Evolutionary conservation across 2,113 vertebrate species (phyloP), one percentile per base, ranked within the genome.

Genomic region (Mirounga angustirostris): DNA sequence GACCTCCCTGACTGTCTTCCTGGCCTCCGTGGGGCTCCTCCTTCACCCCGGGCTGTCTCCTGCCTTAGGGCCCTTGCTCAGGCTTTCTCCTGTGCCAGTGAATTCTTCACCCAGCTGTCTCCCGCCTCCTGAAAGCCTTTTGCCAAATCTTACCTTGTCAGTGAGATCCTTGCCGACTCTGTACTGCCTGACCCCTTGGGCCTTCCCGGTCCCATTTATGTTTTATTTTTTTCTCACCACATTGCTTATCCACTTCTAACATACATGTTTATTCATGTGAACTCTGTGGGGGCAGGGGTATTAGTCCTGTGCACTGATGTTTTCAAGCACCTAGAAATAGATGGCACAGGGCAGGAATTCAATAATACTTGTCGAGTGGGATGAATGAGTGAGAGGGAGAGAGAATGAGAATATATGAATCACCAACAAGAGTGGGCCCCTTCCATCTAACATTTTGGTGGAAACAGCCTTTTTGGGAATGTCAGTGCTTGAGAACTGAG

Each of bases 151-250:
- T 10, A 50, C 50, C 33, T 76, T 28, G 43, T 30, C 11, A 28
- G 50, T 88, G 82, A 83, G 71, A 22, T 54, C 63, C 22, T 73
- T 9, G 2, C 33, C 0, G 0, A 21, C 56, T 50, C 54, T 30
- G 0, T 18, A 5, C 61, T 50, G 46, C 56, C 28, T 7, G 3
- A 12, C 13, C 40, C 0, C 26, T 50, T 40, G 33, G 54, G 61
- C 12, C 4, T 86, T 73, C 22, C 40, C 13, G 30, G 12, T 52
- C 54, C n/a, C 33, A 7, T 36, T 46, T 56, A n/a, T 14, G 73
- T 30, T 52, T 76, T n/a, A 15, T 67, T 83, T 65, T 40, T 40
- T 54, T n/a, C 33, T 81, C 40, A n/a, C 43, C n/a, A 8, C 30
- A 22, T 40, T 26, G 19, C 52, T 50, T 69, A 10, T 24, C 18